phyloP scores from a whole-genome alignment of 2,113 vertebrate species.

The Cyprinodon brontotheroides region DNA sequence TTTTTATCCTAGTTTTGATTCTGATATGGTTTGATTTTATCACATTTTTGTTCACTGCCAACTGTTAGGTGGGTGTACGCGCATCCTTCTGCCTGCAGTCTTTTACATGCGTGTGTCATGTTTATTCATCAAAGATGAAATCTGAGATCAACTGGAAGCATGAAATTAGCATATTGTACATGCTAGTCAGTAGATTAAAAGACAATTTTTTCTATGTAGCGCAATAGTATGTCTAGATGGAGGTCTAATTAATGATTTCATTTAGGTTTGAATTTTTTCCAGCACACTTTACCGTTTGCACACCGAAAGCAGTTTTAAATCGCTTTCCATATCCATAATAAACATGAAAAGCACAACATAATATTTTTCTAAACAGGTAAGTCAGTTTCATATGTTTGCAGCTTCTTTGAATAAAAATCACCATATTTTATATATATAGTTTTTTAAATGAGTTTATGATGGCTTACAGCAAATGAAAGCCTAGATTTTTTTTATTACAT shows the following conservation, averaged over 20 bases:
- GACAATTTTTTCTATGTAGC: constrained; percentile 10
- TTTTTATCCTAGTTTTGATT: constrained; percentile 44
- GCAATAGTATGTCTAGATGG: background rate
- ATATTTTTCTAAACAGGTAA: background rate
- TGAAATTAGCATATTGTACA: constrained; percentile 64
- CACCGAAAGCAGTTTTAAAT: background rate
- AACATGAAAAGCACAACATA: background rate
- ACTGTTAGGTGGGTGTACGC: constrained; percentile 51
- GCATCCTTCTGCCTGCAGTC: constrained; percentile 44
- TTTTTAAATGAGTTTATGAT: background rate
- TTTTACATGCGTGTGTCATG: constrained; percentile 50
- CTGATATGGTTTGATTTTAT: constrained; percentile 56
- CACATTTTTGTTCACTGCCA: constrained; percentile 48
- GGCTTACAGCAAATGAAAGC: background rate
- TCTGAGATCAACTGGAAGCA: constrained; percentile 64
- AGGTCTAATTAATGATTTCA: constrained; percentile 14
- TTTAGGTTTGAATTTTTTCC: constrained; percentile 7
- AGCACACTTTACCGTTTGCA: background rate
- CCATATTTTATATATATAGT: background rate
- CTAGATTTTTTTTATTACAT: background rate
- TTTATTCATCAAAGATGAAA: constrained; percentile 65
- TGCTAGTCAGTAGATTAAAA: constrained; percentile 47
- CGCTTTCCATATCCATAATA: background rate
- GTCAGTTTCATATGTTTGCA: background rate
- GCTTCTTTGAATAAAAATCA: background rate